Evolutionary conservation across 92 coral and sea anemone genomes (phyloP).

Genomic region (Ricordea florida): DNA sequence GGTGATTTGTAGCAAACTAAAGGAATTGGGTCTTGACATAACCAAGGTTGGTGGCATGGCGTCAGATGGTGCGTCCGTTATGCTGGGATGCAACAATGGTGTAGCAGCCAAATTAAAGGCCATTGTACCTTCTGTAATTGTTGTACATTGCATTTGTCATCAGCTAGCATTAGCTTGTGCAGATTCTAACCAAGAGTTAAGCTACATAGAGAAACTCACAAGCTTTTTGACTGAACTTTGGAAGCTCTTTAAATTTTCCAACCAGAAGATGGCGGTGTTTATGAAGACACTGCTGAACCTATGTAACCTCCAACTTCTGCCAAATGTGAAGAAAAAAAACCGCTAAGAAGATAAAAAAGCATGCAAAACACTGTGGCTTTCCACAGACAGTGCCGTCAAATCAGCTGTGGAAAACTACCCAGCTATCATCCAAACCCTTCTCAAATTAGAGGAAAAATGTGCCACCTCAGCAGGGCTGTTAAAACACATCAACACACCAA

Average conservation of each 20-base stretch:
- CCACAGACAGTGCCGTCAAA: constrained; percentile 53
- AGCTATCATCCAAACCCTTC: constrained; percentile 54
- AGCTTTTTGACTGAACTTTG: constrained; percentile 42
- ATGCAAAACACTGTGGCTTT: constrained; percentile 46
- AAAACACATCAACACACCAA: constrained; percentile 45
- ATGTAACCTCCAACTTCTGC: constrained; percentile 12
- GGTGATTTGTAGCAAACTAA: constrained; percentile 37
- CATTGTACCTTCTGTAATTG: constrained; percentile 46
- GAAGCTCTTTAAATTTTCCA: constrained; percentile 51
- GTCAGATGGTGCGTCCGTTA: constrained; percentile 55
- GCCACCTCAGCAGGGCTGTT: constrained; percentile 57
- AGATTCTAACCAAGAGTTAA: constrained; percentile 52
- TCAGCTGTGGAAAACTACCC: constrained; percentile 51
- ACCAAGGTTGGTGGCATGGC: constrained; percentile 60
- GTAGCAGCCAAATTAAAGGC: constrained; percentile 55
- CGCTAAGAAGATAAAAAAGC: constrained; percentile 39
- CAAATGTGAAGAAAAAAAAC: constrained; percentile 29
- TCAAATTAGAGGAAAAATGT: constrained; percentile 31
- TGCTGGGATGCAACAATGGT: constrained; percentile 62
- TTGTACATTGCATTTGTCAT: constrained; percentile 24
- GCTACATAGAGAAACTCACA: constrained; percentile 50
- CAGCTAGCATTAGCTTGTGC: constrained; percentile 57
- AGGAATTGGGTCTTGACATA: constrained; percentile 38
- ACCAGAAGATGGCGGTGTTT: constrained; percentile 37
- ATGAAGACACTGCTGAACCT: constrained; percentile 30